Evolutionary conservation across 2,113 vertebrate species (phyloP).

Genomic region (Pelobates fuscus): DNA sequence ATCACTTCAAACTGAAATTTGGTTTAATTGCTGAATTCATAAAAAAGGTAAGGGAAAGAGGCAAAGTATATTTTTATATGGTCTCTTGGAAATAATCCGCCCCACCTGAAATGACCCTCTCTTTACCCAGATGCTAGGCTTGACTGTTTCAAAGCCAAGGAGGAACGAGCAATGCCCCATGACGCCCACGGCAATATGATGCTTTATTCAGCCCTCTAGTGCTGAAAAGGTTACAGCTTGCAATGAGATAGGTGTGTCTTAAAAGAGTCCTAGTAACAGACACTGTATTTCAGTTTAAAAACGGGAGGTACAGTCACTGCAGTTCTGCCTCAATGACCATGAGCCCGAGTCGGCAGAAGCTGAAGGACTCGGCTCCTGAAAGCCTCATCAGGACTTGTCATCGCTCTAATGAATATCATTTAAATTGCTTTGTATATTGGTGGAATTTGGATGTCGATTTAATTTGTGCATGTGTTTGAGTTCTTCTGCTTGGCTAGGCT

Average conservation of each 20-base stretch:
- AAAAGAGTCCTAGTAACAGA: slow-evolving; percentile 64
- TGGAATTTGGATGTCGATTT: slow-evolving; percentile 99
- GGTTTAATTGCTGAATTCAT: slow-evolving; percentile 72
- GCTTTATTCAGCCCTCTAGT: background rate
- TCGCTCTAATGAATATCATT: slow-evolving; percentile 99
- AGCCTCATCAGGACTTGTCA: slow-evolving; percentile 99
- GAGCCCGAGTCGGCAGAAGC: slow-evolving; percentile 85
- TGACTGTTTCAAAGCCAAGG: no score
- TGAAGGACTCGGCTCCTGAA: slow-evolving; percentile 87
- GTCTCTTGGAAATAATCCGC: no score
- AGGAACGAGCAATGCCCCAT: no score
- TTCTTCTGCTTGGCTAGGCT: slow-evolving; percentile 97
- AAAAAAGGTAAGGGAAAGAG: slow-evolving; percentile 52
- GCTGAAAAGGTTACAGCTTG: slow-evolving; percentile 36
- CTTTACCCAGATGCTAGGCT: background rate
- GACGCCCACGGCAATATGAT: no score
- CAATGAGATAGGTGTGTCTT: slow-evolving; percentile 70
- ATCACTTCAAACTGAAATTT: slow-evolving; percentile 72
- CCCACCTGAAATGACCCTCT: background rate
- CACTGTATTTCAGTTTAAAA: slow-evolving; percentile 59
- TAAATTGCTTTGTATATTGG: slow-evolving; percentile 99
- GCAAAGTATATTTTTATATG: slow-evolving; percentile 44
- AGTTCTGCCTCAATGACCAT: slow-evolving; percentile 79
- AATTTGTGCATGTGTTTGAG: slow-evolving; percentile 99
- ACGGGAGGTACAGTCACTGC: slow-evolving; percentile 75